phyloP scores from a whole-genome alignment of 2,113 vertebrate species.

The Bos javanicus region DNA sequence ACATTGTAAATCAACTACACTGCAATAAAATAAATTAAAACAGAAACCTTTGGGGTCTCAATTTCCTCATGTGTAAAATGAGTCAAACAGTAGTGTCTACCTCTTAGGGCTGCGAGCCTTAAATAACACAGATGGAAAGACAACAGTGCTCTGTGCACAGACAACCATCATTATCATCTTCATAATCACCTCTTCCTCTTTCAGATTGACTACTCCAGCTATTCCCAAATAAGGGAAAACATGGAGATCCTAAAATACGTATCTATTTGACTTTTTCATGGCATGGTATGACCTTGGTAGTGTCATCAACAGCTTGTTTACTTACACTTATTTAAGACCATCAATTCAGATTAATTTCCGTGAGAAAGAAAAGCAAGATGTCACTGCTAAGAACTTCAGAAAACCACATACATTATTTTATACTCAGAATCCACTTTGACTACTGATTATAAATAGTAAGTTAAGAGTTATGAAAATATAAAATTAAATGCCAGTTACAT shows the following conservation, averaged over 20 bases:
- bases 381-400: background rate
- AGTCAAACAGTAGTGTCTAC: background rate
- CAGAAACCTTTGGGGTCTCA: background rate
- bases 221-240: background rate
- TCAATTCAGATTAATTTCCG: background rate
- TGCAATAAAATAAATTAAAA: background rate
- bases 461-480: background rate
- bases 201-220: background rate
- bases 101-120: background rate
- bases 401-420: background rate
- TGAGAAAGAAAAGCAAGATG: background rate
- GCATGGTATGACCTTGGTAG: too few species aligned
- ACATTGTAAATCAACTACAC: background rate
- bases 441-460: background rate
- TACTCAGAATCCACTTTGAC: background rate
- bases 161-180: background rate
- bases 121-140: background rate
- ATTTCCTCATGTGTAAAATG: background rate
- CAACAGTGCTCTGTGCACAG: background rate
- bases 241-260: background rate
- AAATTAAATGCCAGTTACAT: background rate
- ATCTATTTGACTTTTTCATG: background rate
- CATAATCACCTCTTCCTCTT: background rate
- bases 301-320: background rate
- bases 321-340: background rate